phyloP scores from a whole-genome alignment of 1,140 invertebrate species.

The Sinonovacula constricta region DNA sequence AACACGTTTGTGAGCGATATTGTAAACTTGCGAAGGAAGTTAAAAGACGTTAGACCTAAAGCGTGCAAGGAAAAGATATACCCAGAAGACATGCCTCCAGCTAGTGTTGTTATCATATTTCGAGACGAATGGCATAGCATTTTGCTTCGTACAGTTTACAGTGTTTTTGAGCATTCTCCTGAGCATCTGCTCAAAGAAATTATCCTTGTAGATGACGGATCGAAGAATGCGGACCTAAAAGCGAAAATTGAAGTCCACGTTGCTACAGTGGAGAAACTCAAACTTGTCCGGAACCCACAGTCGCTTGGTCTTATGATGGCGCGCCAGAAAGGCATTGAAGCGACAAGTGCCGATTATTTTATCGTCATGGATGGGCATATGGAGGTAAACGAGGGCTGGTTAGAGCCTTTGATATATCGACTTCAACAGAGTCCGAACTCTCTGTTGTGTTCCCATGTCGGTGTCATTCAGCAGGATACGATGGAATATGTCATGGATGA shows the following conservation, averaged over 20 bases:
- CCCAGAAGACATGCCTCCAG: slow-evolving; percentile 76
- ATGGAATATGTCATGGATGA: neutral
- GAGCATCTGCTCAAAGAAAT: slow-evolving; percentile 90
- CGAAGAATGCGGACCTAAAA: neutral
- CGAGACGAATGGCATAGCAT: slow-evolving; percentile 92
- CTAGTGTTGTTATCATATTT: slow-evolving; percentile 90
- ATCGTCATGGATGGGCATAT: slow-evolving; percentile 40
- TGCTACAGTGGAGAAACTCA: slow-evolving; percentile 14
- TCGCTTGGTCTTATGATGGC: slow-evolving; percentile 34
- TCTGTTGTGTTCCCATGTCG: slow-evolving; percentile 31
- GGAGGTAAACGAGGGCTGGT: slow-evolving; percentile 21
- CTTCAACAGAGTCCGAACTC: slow-evolving; percentile 29
- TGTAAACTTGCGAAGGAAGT: slow-evolving; percentile 6
- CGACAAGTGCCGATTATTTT: slow-evolving; percentile 4
- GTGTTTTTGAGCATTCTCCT: slow-evolving; percentile 89
- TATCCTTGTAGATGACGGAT: slow-evolving; percentile 88
- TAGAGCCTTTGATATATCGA: slow-evolving; percentile 32
- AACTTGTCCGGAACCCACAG: slow-evolving; percentile 11
- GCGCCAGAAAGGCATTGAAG: slow-evolving; percentile 28
- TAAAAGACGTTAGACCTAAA: slow-evolving; percentile 10
- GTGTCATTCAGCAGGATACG: neutral
- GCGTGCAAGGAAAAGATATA: slow-evolving; percentile 29
- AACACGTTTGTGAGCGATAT: slow-evolving; percentile 29
- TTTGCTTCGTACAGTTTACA: slow-evolving; percentile 90
- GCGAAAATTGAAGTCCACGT: slow-evolving; percentile 6